phyloP scores from a whole-genome alignment of 1,140 invertebrate species.

The Caenorhabditis inopinata region DNA sequence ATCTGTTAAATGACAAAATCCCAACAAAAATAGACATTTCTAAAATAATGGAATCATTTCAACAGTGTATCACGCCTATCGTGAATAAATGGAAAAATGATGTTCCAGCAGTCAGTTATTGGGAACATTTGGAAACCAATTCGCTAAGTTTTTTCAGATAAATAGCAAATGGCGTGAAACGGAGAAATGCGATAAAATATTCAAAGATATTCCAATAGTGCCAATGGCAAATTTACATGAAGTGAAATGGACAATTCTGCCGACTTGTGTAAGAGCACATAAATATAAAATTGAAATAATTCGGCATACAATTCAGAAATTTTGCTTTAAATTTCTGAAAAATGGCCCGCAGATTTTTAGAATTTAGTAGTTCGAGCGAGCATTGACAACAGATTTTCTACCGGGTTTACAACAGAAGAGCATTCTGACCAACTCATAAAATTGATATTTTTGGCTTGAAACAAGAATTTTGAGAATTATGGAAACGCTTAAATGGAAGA shows the following conservation, averaged over 20 bases:
- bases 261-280: background rate
- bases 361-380: no score
- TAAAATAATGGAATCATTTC: background rate
- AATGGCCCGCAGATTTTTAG: no score
- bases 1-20: background rate
- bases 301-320: no score
- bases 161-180: background rate
- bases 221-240: slow-evolving; percentile 4
- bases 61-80: slow-evolving; percentile 2
- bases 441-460: no score
- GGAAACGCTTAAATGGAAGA: no score
- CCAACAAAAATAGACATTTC: background rate
- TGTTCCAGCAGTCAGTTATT: background rate
- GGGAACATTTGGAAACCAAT: background rate
- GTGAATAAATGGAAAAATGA: background rate
- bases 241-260: slow-evolving; percentile 1
- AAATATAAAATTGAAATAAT: background rate
- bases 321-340: no score
- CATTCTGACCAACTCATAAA: no score
- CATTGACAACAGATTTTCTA: no score
- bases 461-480: no score
- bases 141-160: background rate
- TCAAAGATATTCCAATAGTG: background rate
- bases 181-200: background rate
- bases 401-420: no score